A percentile compares a stretch with the other conserved stretches of the same genome.
Evolutionary conservation across 1,140 invertebrate species (phyloP).

Genomic region (Macrosteles quadrilineatus): DNA sequence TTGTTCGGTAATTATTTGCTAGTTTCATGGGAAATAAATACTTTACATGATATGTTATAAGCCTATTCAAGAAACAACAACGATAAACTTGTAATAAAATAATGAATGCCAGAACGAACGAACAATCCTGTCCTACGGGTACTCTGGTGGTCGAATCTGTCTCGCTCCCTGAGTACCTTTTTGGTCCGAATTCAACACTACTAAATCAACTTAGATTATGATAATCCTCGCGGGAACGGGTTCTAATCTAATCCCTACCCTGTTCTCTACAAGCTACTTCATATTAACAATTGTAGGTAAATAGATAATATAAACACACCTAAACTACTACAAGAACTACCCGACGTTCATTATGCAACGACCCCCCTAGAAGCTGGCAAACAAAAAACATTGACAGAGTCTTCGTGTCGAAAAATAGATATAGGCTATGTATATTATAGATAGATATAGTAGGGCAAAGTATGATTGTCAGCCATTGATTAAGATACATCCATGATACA

Average conservation of each 20-base stretch:
- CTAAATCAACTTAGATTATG: constrained; percentile 17
- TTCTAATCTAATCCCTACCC: constrained; percentile 22
- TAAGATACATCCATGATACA: constrained; percentile 21
- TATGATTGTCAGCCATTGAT: constrained; percentile 32
- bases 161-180: constrained; percentile 6
- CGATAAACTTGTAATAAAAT: constrained; percentile 27
- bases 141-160: not conserved
- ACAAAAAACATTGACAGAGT: constrained; percentile 21
- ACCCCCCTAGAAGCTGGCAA: constrained; percentile 20
- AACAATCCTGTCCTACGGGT: constrained; percentile 15
- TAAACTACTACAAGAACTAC: constrained; percentile 16
- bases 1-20: constrained; percentile 6
- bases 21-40: constrained; percentile 15
- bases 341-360: not conserved
- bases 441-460: constrained; percentile 25
- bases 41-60: constrained; percentile 29
- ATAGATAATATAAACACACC: constrained; percentile 25
- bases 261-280: constrained; percentile 23
- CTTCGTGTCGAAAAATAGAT: constrained; percentile 19
- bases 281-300: constrained; percentile 25
- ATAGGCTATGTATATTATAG: constrained; percentile 17
- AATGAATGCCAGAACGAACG: constrained; percentile 18
- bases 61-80: constrained; percentile 29
- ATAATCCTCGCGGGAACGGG: constrained; percentile 5
- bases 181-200: constrained; percentile 30